Evolutionary conservation across 1,140 invertebrate species (phyloP).

Genomic region (Asobara japonica): DNA sequence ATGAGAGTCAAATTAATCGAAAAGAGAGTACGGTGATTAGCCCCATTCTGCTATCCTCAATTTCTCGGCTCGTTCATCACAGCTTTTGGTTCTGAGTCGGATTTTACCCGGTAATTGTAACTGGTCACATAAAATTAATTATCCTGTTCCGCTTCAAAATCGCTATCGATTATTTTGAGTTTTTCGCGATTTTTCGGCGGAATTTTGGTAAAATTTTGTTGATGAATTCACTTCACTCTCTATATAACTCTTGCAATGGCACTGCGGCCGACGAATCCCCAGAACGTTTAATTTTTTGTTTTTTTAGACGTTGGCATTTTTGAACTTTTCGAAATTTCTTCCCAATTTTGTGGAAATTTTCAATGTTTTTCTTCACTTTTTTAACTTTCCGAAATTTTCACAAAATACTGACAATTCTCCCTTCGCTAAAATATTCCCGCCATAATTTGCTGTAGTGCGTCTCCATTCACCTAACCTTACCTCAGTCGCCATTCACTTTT

Average conservation of each 20-base stretch:
- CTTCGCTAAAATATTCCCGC: too few species aligned
- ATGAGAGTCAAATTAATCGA: conserved; percentile 30
- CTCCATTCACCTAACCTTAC: too few species aligned
- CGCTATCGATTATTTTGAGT: background rate
- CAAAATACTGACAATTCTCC: too few species aligned
- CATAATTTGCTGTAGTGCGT: too few species aligned
- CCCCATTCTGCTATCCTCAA: conserved; percentile 17
- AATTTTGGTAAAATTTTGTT: too few species aligned
- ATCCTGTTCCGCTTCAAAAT: background rate
- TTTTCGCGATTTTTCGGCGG: background rate
- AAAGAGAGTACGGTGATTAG: conserved; percentile 33
- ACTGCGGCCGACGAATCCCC: too few species aligned
- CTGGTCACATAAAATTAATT: background rate
- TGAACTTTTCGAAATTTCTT: too few species aligned
- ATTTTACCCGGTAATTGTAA: conserved; percentile 22
- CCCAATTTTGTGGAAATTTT: background rate
- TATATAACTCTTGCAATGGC: too few species aligned
- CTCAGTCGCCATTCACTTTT: too few species aligned
- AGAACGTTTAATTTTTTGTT: too few species aligned
- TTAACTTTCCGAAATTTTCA: background rate
- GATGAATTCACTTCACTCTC: too few species aligned
- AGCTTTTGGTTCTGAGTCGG: conserved; percentile 16
- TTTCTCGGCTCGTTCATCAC: background rate
- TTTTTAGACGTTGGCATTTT: background rate
- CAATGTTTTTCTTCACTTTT: background rate